Conservation (phyloP, 2,888 invertebrate species). For the Megastigmus dorsalis region DNA sequence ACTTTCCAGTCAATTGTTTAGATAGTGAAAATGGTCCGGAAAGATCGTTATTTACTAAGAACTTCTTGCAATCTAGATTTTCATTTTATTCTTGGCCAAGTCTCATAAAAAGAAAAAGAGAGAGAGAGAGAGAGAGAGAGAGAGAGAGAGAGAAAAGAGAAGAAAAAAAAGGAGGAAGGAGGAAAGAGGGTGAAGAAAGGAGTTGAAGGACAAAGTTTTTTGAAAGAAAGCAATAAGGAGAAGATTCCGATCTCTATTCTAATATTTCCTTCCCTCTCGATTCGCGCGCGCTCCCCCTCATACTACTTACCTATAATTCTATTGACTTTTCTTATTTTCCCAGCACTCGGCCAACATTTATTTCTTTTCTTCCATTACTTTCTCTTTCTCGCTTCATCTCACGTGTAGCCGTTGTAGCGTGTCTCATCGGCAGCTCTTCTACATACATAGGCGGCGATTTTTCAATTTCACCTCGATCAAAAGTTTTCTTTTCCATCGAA, state of each 20-base stretch:
- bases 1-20: not conserved
- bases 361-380: conserved; percentile 8
- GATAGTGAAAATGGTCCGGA: not conserved
- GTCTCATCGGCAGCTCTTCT: no score
- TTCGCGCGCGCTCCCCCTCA: not conserved
- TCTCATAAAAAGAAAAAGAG: not conserved
- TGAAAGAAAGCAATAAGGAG: conserved; percentile 37
- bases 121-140: not conserved
- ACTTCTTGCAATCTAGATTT: conserved; percentile 13
- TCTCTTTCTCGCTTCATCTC: not conserved
- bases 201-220: conserved; percentile 38
- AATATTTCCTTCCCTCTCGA: conserved; percentile 29
- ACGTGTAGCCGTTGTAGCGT: no score
- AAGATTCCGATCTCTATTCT: conserved; percentile 36
- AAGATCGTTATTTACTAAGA: conserved; percentile 2
- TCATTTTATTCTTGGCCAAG: conserved; percentile 6
- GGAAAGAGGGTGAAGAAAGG: not conserved
- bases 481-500: no score
- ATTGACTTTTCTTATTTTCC: conserved; percentile 33
- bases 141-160: not conserved
- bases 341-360: conserved; percentile 20
- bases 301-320: conserved; percentile 24
- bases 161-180: not conserved
- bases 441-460: no score
- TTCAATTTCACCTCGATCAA: no score